These are phyloP conservation scores for Macropus fuliginosus DNA, from an alignment of 2,797 vertebrate species.

Conservation along the genomic window DNA sequence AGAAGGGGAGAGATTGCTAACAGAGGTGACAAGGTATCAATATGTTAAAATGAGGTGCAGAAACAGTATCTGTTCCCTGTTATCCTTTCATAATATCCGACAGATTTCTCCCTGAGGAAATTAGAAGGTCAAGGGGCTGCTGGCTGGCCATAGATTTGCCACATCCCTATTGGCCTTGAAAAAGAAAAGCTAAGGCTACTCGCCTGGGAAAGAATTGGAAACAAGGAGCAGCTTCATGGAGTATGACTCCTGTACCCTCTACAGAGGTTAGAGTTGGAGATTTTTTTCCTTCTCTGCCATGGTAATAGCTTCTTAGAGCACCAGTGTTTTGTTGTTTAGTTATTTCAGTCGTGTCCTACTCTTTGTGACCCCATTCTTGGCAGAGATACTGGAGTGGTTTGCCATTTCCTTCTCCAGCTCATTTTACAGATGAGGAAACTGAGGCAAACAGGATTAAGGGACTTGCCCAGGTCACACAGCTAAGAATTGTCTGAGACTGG, in stretches of 20 bases:
- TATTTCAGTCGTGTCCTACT: neutral
- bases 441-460: neutral
- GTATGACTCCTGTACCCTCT: neutral
- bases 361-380: neutral
- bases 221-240: neutral
- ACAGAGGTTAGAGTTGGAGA: neutral
- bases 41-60: neutral
- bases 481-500: neutral
- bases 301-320: neutral
- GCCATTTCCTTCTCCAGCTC: neutral
- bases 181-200: neutral
- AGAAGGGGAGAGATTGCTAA: neutral
- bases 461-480: neutral
- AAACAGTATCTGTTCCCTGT: neutral
- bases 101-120: neutral
- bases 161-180: neutral
- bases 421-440: neutral
- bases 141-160: neutral
- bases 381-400: neutral
- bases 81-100: neutral
- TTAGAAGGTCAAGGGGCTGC: neutral
- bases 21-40: neutral
- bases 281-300: neutral
- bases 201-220: neutral
- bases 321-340: neutral